phyloP scores from a whole-genome alignment of 2,888 invertebrate genomes.

The Aporophyla lueneburgensis region DNA sequence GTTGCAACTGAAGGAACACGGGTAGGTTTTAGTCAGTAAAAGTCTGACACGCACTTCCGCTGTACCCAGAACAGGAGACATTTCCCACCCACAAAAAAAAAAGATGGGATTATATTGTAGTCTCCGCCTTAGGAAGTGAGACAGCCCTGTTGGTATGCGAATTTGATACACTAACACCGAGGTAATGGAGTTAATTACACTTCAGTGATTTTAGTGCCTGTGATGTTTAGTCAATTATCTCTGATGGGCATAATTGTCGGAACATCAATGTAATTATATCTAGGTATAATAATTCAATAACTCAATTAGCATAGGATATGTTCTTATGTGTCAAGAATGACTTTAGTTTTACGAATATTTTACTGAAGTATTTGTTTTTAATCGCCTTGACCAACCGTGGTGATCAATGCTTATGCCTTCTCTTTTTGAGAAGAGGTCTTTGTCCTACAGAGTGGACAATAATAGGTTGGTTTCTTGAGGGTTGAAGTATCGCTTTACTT shows the following conservation, averaged over 20 bases:
- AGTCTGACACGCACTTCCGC: too few species aligned
- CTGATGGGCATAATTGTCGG: conserved; percentile 4
- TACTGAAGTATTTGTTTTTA: background rate
- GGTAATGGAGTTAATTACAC: conserved; percentile 40
- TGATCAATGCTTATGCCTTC: background rate
- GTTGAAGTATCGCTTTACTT: background rate
- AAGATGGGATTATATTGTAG: too few species aligned
- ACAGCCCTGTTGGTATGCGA: conserved; percentile 4
- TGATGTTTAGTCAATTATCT: conserved; percentile 17
- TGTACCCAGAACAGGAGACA: too few species aligned
- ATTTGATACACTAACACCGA: conserved; percentile 4
- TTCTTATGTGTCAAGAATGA: background rate
- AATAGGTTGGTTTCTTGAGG: background rate
- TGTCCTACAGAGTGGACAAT: too few species aligned
- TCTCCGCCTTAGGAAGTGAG: background rate
- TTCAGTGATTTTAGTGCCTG: conserved; percentile 27
- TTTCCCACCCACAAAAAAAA: too few species aligned
- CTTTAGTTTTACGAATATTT: background rate
- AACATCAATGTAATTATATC: background rate
- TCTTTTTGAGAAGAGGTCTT: background rate
- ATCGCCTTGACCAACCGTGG: background rate
- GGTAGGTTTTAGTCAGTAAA: too few species aligned
- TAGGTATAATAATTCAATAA: background rate
- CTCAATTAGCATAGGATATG: background rate
- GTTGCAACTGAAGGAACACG: too few species aligned